Conservation (phyloP, 2,113 vertebrate genomes). For the Zeus faber region DNA sequence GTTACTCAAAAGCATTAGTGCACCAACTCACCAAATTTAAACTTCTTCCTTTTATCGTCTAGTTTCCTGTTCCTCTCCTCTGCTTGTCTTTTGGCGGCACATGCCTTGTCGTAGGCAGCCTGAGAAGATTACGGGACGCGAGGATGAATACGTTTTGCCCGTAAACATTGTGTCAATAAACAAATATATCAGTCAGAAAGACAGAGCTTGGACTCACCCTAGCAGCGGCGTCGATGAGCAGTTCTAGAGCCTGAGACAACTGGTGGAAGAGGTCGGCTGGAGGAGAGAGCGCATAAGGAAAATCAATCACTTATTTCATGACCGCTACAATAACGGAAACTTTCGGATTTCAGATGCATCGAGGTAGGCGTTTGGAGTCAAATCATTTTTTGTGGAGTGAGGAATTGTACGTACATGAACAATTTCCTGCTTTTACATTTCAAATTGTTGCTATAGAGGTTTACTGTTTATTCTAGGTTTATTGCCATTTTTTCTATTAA, state of each 20-base stretch:
- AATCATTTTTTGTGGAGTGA: too few species aligned
- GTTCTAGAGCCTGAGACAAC: conserved; percentile 92
- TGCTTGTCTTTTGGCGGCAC: conserved; percentile 87
- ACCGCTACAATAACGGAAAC: too few species aligned
- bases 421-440: too few species aligned
- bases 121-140: conserved; percentile 49
- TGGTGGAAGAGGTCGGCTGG: conserved; percentile 92
- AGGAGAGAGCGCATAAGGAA: conserved; percentile 5
- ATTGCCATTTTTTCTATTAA: too few species aligned
- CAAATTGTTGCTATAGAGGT: too few species aligned
- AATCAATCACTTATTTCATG: too few species aligned
- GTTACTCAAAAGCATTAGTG: too few species aligned
- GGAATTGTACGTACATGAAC: too few species aligned
- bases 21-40: conserved; percentile 93
- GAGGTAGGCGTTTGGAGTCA: too few species aligned
- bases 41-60: conserved; percentile 92
- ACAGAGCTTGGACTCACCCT: conserved; percentile 76
- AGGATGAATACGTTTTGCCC: conserved; percentile 7
- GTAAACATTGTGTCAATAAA: background rate
- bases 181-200: background rate
- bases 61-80: conserved; percentile 87
- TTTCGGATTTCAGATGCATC: too few species aligned
- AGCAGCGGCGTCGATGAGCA: conserved; percentile 89
- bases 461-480: too few species aligned
- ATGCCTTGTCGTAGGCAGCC: conserved; percentile 91